These are phyloP conservation scores for Protonemura montana DNA, from an alignment of 2,888 invertebrate species.

Conservation along the genomic window DNA sequence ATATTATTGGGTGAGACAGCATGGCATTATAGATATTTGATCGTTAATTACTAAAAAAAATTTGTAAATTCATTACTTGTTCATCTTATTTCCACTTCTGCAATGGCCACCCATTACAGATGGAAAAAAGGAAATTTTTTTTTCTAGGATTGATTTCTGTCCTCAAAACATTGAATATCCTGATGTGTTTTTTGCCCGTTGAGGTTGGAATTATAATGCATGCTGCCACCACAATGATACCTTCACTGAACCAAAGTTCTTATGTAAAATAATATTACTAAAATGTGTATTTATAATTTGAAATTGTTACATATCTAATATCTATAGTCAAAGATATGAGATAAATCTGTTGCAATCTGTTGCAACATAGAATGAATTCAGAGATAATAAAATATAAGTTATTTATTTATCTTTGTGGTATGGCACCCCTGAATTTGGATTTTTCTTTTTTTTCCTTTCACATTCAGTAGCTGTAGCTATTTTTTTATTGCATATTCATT, in stretches of 20 bases:
- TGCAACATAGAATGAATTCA: neutral
- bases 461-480: neutral
- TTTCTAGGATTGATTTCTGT: neutral
- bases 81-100: no score
- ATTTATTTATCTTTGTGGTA: neutral
- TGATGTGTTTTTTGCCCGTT: neutral
- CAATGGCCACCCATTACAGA: neutral
- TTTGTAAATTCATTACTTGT: no score
- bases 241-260: neutral
- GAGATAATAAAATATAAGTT: neutral
- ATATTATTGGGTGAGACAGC: no score
- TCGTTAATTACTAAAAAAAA: no score
- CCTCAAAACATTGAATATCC: neutral
- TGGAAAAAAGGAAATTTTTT: neutral
- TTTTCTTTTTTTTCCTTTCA: neutral
- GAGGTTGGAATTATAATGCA: neutral
- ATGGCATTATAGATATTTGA: no score
- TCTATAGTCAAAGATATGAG: constrained; percentile 4
- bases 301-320: neutral
- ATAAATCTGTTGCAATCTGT: neutral
- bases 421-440: neutral
- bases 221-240: neutral
- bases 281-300: neutral
- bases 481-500: neutral
- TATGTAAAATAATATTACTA: neutral